Conservation (phyloP, 37 sponge, comb jelly and placozoan species). For the Spongilla lacustris region DNA sequence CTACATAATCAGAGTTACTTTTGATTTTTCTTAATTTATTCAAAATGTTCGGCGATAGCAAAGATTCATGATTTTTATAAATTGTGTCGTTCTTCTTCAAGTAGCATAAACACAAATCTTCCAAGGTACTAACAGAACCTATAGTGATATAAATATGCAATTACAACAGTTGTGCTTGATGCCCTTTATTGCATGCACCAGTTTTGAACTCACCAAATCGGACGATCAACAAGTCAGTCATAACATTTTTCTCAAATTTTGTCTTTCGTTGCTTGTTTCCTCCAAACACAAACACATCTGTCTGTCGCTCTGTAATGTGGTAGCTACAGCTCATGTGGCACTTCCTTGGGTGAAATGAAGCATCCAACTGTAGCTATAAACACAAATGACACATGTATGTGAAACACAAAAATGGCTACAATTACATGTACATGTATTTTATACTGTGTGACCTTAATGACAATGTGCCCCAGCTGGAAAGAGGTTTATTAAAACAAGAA, state of each 20-base stretch:
- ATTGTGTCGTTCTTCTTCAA: neutral
- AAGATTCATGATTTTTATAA: neutral
- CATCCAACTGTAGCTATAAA: neutral
- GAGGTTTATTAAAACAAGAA: too few species aligned
- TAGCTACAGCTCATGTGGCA: slow-evolving; percentile 12
- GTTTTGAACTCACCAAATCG: slow-evolving; percentile 6
- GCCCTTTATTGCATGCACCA: too few species aligned
- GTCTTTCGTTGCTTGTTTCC: slow-evolving; percentile 10
- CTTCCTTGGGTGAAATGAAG: slow-evolving; percentile 2
- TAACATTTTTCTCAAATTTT: slow-evolving; percentile 5
- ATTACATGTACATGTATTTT: too few species aligned
- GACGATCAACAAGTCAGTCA: neutral
- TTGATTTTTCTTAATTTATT: neutral
- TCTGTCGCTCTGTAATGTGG: neutral
- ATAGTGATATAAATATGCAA: neutral
- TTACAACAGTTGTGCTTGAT: neutral
- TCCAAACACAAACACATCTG: slow-evolving; percentile 21
- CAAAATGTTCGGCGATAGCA: neutral
- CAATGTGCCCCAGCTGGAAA: too few species aligned
- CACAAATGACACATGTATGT: too few species aligned
- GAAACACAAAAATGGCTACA: too few species aligned
- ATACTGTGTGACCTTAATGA: too few species aligned
- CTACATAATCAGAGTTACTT: neutral
- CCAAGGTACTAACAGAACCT: neutral
- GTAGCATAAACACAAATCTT: neutral